These are phyloP conservation scores for Apodemia hepburni DNA, from an alignment of 2,888 invertebrate genomes.

Conservation along the genomic window DNA sequence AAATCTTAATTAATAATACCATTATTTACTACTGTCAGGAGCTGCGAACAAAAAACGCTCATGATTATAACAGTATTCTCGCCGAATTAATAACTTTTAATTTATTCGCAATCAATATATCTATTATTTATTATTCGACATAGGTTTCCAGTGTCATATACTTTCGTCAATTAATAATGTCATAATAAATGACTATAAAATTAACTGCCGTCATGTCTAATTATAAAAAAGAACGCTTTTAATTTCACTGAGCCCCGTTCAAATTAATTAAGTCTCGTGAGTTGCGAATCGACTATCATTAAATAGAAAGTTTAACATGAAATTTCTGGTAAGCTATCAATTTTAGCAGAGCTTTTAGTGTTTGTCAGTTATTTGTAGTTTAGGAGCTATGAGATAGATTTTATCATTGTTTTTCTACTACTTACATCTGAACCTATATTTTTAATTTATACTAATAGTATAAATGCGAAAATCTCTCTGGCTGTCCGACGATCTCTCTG, in stretches of 20 bases:
- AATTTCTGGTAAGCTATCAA: conserved; percentile 23
- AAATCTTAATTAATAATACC: no score
- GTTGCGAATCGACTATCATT: conserved; percentile 30
- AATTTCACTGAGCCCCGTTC: conserved; percentile 40
- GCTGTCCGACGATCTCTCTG: no score
- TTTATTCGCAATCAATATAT: conserved; percentile 3
- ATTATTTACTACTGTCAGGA: no score
- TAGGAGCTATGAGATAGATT: not conserved
- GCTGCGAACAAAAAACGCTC: not conserved
- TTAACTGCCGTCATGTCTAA: conserved; percentile 31
- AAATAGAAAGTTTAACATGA: conserved; percentile 50
- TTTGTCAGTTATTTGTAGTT: conserved; percentile 4
- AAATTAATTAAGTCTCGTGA: conserved; percentile 44
- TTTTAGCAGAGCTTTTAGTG: conserved; percentile 20
- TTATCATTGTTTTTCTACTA: not conserved
- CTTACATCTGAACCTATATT: no score
- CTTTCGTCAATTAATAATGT: conserved; percentile 11
- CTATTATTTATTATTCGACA: not conserved
- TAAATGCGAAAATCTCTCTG: no score
- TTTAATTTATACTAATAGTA: no score
- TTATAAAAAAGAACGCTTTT: conserved; percentile 39
- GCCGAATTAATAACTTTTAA: not conserved
- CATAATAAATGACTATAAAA: not conserved
- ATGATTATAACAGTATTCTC: not conserved
- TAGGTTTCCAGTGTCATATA: conserved; percentile 3